A percentile compares a stretch with the other conserved stretches of the same genome.
phyloP scores from a whole-genome alignment of 2,888 invertebrate genomes.

The Agrotis ipsilon region DNA sequence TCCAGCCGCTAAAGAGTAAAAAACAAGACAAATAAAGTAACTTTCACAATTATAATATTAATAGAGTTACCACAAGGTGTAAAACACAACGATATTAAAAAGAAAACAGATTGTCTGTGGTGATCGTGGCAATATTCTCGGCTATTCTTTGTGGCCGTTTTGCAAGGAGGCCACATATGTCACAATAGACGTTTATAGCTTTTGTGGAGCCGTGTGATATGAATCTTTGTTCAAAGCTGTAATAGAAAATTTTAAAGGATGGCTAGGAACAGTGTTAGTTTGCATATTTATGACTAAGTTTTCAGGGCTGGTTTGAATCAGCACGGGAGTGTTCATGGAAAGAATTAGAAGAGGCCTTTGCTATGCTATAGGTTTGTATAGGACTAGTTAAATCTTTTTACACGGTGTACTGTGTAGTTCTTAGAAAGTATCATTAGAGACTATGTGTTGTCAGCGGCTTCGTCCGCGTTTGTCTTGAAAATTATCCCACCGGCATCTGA shows the following conservation, averaged over 20 bases:
- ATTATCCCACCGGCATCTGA: too few species aligned
- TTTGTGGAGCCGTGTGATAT: slow-evolving; percentile 26
- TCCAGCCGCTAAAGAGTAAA: neutral
- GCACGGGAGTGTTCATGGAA: too few species aligned
- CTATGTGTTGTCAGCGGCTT: too few species aligned
- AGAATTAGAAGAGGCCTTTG: too few species aligned
- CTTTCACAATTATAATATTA: neutral
- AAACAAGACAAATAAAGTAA: neutral
- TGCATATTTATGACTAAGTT: neutral
- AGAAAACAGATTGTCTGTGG: slow-evolving; percentile 15
- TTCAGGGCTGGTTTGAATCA: too few species aligned
- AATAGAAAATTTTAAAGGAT: slow-evolving; percentile 5
- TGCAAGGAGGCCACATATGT: slow-evolving; percentile 10
- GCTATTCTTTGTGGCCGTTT: slow-evolving; percentile 30
- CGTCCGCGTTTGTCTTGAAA: too few species aligned
- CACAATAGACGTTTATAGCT: slow-evolving; percentile 40
- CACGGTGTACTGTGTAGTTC: too few species aligned
- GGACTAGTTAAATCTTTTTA: too few species aligned
- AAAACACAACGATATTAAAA: slow-evolving; percentile 18
- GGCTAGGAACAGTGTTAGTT: slow-evolving; percentile 5
- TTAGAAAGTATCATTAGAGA: too few species aligned
- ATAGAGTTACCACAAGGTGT: neutral
- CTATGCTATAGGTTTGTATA: too few species aligned
- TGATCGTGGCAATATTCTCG: slow-evolving; percentile 25
- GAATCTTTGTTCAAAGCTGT: slow-evolving; percentile 16